Evolutionary conservation across 2,113 vertebrate species (phyloP).

Genomic region (Puntigrus tetrazona): DNA sequence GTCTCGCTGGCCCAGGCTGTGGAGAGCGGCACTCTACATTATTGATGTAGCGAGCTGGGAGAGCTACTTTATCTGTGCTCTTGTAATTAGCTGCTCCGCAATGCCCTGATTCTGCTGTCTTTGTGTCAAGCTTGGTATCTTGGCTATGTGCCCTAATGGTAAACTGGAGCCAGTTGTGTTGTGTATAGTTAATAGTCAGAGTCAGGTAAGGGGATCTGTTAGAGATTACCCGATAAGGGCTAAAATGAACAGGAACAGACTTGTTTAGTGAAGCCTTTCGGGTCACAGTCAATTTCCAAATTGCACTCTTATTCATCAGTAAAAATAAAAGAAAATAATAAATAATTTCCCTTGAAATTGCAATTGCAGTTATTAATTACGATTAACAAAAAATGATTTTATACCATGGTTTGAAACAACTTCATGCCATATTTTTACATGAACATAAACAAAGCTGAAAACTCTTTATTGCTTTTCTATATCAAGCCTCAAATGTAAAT

Average conservation of each 20-base stretch:
- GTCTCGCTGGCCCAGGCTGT: conserved; percentile 40
- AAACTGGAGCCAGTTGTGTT: conserved; percentile 22
- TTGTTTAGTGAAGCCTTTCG: conserved; percentile 14
- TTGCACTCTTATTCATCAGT: neutral
- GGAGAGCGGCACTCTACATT: conserved; percentile 54
- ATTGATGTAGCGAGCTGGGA: conserved; percentile 53
- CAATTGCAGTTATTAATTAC: no score
- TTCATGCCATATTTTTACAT: no score
- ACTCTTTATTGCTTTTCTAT: no score
- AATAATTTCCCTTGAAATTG: no score
- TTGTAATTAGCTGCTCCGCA: conserved; percentile 49
- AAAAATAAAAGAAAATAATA: neutral
- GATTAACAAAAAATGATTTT: no score
- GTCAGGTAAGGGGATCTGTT: conserved; percentile 20
- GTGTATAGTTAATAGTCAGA: conserved; percentile 34
- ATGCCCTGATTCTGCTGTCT: conserved; percentile 38
- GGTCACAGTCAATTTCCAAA: conserved; percentile 13
- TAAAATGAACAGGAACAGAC: conserved; percentile 1
- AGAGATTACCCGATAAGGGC: conserved; percentile 20
- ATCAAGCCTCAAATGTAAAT: no score
- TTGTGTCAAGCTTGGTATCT: conserved; percentile 44
- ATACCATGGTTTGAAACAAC: no score
- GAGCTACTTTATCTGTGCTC: conserved; percentile 47
- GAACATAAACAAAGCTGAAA: no score
- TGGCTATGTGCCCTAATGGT: conserved; percentile 33